phyloP scores from a whole-genome alignment of 2,888 invertebrate genomes.

The Hypolimnas misippus region DNA sequence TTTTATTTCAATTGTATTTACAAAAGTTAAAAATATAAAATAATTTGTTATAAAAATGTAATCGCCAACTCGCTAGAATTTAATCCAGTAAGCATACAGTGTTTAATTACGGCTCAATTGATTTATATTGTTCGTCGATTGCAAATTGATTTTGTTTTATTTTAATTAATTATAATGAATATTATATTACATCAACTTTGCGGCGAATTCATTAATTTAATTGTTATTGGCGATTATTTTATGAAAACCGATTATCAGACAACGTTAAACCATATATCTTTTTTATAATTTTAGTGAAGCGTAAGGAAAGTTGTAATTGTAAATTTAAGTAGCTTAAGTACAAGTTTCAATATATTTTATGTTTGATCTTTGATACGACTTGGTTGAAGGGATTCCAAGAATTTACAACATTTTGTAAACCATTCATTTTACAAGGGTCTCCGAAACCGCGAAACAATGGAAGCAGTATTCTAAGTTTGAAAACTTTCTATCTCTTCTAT shows the following conservation, averaged over 20 bases:
- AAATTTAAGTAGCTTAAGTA: slow-evolving; percentile 24
- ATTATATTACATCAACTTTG: slow-evolving; percentile 3
- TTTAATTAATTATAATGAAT: slow-evolving; percentile 17
- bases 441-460: slow-evolving; percentile 28
- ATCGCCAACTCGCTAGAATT: background rate
- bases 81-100: slow-evolving; percentile 3
- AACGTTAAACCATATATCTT: background rate
- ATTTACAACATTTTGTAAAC: slow-evolving; percentile 32
- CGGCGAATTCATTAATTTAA: background rate
- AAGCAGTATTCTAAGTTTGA: slow-evolving; percentile 25
- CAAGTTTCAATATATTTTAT: slow-evolving; percentile 26
- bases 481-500: slow-evolving; percentile 28
- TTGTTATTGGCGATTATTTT: background rate
- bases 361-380: slow-evolving; percentile 31
- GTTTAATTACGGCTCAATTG: slow-evolving; percentile 7
- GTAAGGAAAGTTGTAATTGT: slow-evolving; percentile 13
- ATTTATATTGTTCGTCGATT: slow-evolving; percentile 12
- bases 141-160: slow-evolving; percentile 12
- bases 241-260: background rate
- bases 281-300: background rate
- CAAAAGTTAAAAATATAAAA: background rate
- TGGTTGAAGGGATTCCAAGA: slow-evolving; percentile 29
- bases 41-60: too few relatives aligned
- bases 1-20: background rate
- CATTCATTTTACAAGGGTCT: slow-evolving; percentile 28